These are phyloP conservation scores for Loxodonta africana DNA, from an alignment of 2,113 vertebrate genomes.

Conservation along the genomic window DNA sequence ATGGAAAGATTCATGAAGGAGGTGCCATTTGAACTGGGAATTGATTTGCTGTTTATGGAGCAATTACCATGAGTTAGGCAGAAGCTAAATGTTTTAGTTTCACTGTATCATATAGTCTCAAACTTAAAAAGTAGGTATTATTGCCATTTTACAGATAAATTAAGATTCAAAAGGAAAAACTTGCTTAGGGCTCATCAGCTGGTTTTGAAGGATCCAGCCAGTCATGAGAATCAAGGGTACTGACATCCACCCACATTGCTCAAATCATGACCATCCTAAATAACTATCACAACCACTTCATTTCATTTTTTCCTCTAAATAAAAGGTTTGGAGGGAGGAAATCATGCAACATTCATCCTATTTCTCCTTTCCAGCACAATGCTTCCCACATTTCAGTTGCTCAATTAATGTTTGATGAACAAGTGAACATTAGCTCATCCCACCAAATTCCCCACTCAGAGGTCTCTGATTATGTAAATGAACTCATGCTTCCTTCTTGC, in stretches of 20 bases:
- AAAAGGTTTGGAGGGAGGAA: not conserved
- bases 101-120: not conserved
- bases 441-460: not conserved
- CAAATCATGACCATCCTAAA: not conserved
- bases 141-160: not conserved
- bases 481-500: not conserved
- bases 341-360: constrained; percentile 2
- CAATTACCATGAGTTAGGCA: constrained; percentile 37
- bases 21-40: constrained; percentile 8
- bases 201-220: not conserved
- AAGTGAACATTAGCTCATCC: not conserved
- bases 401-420: not conserved
- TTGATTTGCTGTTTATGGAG: constrained; percentile 42
- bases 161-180: not conserved
- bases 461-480: not conserved
- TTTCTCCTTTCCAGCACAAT: not conserved
- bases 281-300: not conserved
- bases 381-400: not conserved
- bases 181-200: not conserved
- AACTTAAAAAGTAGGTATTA: constrained; percentile 12
- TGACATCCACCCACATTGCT: not conserved
- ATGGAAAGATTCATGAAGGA: not conserved
- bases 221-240: not conserved
- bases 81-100: constrained; percentile 6
- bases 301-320: not conserved